Conservation (phyloP, 2,888 invertebrate genomes). For the Leptodirus hochenwartii region DNA sequence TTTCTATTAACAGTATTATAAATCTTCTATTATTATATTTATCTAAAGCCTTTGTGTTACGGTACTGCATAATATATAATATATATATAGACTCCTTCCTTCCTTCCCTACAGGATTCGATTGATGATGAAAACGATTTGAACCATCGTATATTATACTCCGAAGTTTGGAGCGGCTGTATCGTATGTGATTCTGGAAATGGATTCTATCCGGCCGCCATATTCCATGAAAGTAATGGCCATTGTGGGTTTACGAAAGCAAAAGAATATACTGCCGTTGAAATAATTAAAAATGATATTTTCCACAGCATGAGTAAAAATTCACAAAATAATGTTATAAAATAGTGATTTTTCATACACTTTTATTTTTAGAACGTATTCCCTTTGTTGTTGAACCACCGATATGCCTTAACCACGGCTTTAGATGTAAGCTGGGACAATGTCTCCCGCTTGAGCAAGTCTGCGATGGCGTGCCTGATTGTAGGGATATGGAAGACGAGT, state of each 20-base stretch:
- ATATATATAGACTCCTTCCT: too few relatives aligned
- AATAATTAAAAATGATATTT: conserved; percentile 32
- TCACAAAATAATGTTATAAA: conserved; percentile 1
- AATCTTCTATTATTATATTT: too few relatives aligned
- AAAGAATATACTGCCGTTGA: conserved; percentile 34
- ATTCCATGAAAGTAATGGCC: conserved; percentile 36
- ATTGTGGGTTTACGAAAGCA: conserved; percentile 31
- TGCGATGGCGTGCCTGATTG: conserved; percentile 56
- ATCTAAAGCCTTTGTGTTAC: too few relatives aligned
- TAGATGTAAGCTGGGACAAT: conserved; percentile 51
- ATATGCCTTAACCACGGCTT: conserved; percentile 40
- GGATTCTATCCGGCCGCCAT: conserved; percentile 60
- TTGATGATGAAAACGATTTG: too few relatives aligned
- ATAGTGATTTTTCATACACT: conserved; percentile 2
- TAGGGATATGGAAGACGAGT: conserved; percentile 50
- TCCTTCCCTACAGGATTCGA: too few relatives aligned
- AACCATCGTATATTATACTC: too few relatives aligned
- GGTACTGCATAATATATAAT: too few relatives aligned
- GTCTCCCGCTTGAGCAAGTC: conserved; percentile 35
- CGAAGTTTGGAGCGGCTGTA: conserved; percentile 33
- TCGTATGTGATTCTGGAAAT: conserved; percentile 42
- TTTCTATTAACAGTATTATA: too few relatives aligned
- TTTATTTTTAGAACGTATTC: conserved; percentile 9
- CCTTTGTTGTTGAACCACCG: conserved; percentile 14
- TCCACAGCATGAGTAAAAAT: conserved; percentile 29